Evolutionary conservation across 2,888 invertebrate species (phyloP).

Genomic region (Alsophila aescularia): DNA sequence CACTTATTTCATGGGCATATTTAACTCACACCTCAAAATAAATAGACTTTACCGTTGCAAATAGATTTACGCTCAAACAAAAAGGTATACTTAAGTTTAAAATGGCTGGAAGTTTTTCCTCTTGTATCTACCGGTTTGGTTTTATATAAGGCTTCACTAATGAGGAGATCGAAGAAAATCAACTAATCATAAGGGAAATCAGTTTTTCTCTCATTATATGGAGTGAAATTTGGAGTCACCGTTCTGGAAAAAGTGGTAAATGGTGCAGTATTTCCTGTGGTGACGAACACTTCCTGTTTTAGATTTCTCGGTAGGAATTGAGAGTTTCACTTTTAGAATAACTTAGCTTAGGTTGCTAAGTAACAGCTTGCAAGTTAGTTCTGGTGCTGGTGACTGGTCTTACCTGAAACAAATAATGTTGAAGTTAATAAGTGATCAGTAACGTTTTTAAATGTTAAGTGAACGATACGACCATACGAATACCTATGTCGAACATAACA

Average conservation of each 20-base stretch:
- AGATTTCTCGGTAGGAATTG: conserved; percentile 9
- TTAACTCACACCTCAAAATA: neutral
- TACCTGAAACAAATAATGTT: conserved; percentile 50
- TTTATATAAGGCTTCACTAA: conserved; percentile 21
- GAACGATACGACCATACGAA: too few relatives aligned
- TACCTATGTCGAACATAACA: too few relatives aligned
- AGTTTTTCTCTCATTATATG: conserved; percentile 22
- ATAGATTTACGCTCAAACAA: conserved; percentile 4
- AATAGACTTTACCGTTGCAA: neutral
- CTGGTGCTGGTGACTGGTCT: conserved; percentile 9
- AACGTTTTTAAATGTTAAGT: too few relatives aligned
- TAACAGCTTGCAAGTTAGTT: neutral
- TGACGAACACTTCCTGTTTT: conserved; percentile 20
- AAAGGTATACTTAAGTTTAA: too few relatives aligned
- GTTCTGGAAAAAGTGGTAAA: conserved; percentile 3
- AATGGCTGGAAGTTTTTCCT: conserved; percentile 9
- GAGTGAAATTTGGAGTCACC: conserved; percentile 30
- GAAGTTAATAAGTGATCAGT: too few relatives aligned
- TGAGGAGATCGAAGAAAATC: conserved; percentile 10
- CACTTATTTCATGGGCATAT: neutral
- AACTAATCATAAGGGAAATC: conserved; percentile 18
- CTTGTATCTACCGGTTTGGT: neutral
- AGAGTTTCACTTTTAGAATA: conserved; percentile 28
- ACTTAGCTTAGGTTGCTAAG: neutral
- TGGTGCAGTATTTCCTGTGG: conserved; percentile 21